Conservation (phyloP, 2,113 vertebrate genomes). For the Campylorhamphus procurvoides region DNA sequence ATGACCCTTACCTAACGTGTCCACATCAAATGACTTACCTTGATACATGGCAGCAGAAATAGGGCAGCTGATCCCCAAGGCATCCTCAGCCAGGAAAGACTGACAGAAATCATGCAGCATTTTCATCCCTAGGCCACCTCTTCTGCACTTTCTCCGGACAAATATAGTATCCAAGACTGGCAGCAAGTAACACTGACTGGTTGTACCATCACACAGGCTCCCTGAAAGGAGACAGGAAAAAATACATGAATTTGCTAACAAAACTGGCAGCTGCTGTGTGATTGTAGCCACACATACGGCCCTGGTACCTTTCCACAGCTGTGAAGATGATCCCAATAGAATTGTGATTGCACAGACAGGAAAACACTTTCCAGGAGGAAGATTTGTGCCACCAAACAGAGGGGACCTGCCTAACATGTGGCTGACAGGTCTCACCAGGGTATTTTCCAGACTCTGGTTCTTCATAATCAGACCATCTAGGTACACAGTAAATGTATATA, state of each 20-base stretch:
- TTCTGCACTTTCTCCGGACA: conserved; percentile 77
- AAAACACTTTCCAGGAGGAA: background rate
- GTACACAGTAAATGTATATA: background rate
- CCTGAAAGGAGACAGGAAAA: conserved; percentile 71
- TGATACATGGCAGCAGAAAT: conserved; percentile 85
- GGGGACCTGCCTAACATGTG: background rate
- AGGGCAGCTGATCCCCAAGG: conserved; percentile 88
- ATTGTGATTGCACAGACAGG: background rate
- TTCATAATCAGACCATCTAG: background rate
- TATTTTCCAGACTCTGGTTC: background rate
- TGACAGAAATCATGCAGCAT: conserved; percentile 90
- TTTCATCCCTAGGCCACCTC: conserved; percentile 81
- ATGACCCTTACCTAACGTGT: background rate
- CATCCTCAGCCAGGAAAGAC: conserved; percentile 76
- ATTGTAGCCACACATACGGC: background rate
- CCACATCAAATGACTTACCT: conserved; percentile 73
- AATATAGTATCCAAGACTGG: conserved; percentile 90
- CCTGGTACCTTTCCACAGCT: background rate
- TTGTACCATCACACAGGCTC: conserved; percentile 77
- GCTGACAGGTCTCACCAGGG: background rate
- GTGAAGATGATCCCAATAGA: background rate
- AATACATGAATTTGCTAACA: background rate
- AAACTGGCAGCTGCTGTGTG: background rate
- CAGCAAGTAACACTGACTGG: conserved; percentile 80
- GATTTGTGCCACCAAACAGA: background rate